Evolutionary conservation across 2,797 vertebrate species (phyloP).

Genomic region (Leptatherina wallacei): DNA sequence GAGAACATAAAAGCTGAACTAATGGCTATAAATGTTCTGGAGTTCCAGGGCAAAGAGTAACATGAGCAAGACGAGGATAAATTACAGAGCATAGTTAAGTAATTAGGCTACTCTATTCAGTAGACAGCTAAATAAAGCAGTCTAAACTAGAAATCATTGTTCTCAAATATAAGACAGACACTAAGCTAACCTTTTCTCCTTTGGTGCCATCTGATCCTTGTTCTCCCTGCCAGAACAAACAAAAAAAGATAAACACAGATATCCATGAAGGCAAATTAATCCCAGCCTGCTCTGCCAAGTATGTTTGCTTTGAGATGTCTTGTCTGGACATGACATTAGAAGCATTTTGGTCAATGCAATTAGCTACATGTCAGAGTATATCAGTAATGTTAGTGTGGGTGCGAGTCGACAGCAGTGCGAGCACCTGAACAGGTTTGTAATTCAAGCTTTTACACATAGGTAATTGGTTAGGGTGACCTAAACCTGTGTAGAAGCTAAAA

Average conservation of each 20-base stretch:
- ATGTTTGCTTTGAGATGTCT: conserved; percentile 3
- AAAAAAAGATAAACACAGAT: conserved; percentile 32
- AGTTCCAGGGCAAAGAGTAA: not conserved
- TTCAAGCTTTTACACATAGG: conserved; percentile 8
- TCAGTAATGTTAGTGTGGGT: conserved; percentile 7
- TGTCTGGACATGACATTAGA: conserved; percentile 8
- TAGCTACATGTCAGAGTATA: conserved; percentile 14
- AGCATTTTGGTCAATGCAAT: conserved; percentile 27
- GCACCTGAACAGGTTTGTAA: conserved; percentile 1
- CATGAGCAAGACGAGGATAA: not conserved
- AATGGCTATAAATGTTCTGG: not conserved
- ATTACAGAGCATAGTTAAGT: not conserved
- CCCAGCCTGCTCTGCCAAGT: conserved; percentile 13
- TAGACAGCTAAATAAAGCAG: conserved; percentile 2
- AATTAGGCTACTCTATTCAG: conserved; percentile 1
- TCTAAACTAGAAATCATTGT: conserved; percentile 20
- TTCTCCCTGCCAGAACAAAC: conserved; percentile 69
- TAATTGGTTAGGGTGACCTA: not conserved
- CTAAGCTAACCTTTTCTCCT: conserved; percentile 76
- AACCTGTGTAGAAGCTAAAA: conserved; percentile 1
- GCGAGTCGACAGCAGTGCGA: not conserved
- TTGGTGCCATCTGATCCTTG: conserved; percentile 67
- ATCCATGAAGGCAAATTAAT: conserved; percentile 30
- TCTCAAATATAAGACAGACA: conserved; percentile 16
- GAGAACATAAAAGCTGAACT: not conserved